Percentiles rank a stretch among this genome's conserved stretches.
Conservation (phyloP, 2,888 invertebrate genomes). For the Brenthis hecate region DNA sequence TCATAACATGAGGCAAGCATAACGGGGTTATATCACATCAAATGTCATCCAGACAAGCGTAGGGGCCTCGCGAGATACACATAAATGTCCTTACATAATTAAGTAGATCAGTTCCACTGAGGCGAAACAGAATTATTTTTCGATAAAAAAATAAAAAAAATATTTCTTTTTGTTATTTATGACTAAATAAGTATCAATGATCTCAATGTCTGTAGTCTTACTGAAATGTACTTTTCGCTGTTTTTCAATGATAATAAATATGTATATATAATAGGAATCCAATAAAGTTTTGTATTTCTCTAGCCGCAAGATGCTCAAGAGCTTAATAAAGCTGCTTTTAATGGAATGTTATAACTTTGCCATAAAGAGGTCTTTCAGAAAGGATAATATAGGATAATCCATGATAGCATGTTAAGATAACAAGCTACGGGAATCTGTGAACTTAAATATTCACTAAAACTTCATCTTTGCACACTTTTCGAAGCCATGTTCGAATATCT, state of each 20-base stretch:
- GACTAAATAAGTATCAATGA: no score
- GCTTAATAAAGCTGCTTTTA: constrained; percentile 16
- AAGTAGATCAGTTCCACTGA: constrained; percentile 6
- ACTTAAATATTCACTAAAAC: constrained; percentile 19
- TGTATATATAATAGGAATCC: no score
- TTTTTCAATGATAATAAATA: no score
- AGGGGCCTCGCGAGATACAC: constrained; percentile 11
- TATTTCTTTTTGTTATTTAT: no score
- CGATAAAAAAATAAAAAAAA: background rate
- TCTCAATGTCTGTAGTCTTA: no score
- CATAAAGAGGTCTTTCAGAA: constrained; percentile 19
- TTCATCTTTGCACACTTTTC: background rate
- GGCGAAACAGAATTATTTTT: background rate
- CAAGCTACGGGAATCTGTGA: constrained; percentile 23
- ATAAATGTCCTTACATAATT: constrained; percentile 22
- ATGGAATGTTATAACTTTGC: constrained; percentile 28
- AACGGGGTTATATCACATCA: constrained; percentile 12
- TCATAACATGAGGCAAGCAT: constrained; percentile 12
- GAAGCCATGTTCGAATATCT: background rate
- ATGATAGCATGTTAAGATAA: constrained; percentile 27
- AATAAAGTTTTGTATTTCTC: constrained; percentile 8
- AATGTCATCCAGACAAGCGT: constrained; percentile 16
- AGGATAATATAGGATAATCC: constrained; percentile 32
- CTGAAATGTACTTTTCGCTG: no score
- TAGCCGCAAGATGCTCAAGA: background rate